Percentiles rank a stretch among this genome's conserved stretches.
phyloP scores from a whole-genome alignment of 1,140 invertebrate species.

The Drosophila auraria region DNA sequence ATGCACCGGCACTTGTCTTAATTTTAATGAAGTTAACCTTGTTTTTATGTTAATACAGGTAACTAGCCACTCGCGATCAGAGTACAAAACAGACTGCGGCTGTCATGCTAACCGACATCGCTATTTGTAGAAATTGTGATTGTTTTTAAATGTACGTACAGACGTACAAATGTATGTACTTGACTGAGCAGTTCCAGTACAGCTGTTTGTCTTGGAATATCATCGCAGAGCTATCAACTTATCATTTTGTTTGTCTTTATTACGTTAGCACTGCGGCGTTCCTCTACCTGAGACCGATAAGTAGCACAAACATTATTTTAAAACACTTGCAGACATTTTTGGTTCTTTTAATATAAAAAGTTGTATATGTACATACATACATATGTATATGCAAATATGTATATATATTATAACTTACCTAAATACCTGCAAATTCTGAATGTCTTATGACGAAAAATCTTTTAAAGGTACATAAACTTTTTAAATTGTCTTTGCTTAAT shows the following conservation, averaged over 20 bases:
- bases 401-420: neutral
- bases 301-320: conserved; percentile 23
- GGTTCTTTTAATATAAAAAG: neutral
- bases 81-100: conserved; percentile 11
- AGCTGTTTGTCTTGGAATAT: conserved; percentile 50
- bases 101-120: neutral
- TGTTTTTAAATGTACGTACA: conserved; percentile 12
- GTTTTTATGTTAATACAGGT: neutral
- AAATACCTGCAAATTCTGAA: neutral
- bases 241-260: conserved; percentile 58
- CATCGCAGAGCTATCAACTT: conserved; percentile 44
- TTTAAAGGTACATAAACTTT: neutral
- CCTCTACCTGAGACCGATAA: conserved; percentile 49
- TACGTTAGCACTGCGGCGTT: conserved; percentile 67
- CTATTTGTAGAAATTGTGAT: conserved; percentile 36
- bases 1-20: neutral
- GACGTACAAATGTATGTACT: neutral
- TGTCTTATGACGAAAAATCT: neutral
- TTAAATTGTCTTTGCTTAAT: neutral
- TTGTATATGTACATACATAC: neutral
- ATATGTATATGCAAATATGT: neutral
- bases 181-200: conserved; percentile 23
- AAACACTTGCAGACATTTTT: neutral
- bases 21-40: conserved; percentile 14
- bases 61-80: neutral